A percentile compares a stretch with the other conserved stretches of the same genome.
Evolutionary conservation across 2,888 invertebrate genomes (phyloP).

Genomic region (Pachycephus smyrnensis): DNA sequence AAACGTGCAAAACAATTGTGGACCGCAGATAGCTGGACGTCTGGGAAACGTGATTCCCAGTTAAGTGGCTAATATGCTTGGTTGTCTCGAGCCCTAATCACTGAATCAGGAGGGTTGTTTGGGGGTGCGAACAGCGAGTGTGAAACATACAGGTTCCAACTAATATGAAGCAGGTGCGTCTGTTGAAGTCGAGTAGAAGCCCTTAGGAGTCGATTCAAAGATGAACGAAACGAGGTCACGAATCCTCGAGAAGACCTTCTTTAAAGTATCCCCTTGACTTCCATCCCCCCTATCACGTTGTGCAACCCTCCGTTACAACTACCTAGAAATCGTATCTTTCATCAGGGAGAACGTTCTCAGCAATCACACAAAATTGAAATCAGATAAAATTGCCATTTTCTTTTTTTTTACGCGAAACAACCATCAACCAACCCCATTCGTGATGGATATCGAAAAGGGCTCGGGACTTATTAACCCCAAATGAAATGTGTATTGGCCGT

Average conservation of each 20-base stretch:
- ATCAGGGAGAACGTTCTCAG: background rate
- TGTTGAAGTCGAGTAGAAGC: constrained; percentile 18
- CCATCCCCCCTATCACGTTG: background rate
- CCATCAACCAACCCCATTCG: background rate
- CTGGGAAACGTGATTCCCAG: no score
- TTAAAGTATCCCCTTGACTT: background rate
- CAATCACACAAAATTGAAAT: background rate
- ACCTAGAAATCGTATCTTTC: background rate
- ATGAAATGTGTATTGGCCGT: background rate
- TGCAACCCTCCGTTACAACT: background rate
- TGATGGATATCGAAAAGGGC: background rate
- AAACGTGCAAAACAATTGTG: no score
- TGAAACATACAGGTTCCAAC: background rate
- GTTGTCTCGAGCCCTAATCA: background rate
- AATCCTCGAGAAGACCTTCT: constrained; percentile 31
- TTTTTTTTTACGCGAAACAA: background rate
- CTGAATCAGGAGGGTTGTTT: background rate
- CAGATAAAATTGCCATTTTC: background rate
- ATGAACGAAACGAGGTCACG: constrained; percentile 42
- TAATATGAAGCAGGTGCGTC: constrained; percentile 10
- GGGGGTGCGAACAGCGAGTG: background rate
- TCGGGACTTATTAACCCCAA: background rate
- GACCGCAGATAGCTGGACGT: no score
- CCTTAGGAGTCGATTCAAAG: constrained; percentile 36
- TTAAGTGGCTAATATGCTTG: no score